Evolutionary conservation across 2,888 invertebrate genomes (phyloP).

Genomic region (Drosophila tripunctata): DNA sequence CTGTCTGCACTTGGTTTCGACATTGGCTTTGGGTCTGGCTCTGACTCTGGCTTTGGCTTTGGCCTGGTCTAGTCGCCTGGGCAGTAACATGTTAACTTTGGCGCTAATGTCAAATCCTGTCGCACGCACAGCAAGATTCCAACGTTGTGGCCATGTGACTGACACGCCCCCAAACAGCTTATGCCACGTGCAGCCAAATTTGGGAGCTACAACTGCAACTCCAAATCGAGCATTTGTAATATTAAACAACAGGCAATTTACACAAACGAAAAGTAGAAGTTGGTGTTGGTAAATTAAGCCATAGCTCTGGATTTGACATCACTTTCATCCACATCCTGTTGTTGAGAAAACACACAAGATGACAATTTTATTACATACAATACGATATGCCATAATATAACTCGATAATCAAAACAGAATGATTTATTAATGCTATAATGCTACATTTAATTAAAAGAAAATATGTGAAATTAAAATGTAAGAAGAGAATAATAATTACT

Average conservation of each 20-base stretch:
- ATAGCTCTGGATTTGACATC: not conserved
- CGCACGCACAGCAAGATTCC: slow-evolving; percentile 56
- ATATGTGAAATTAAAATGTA: no score
- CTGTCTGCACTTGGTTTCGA: slow-evolving; percentile 46
- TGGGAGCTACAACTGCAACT: not conserved
- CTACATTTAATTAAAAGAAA: not conserved
- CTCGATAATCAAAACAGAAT: not conserved
- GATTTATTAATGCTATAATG: not conserved
- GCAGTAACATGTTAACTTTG: slow-evolving; percentile 63
- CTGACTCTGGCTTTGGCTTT: no score
- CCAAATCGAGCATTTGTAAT: slow-evolving; percentile 44
- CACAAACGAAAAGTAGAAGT: not conserved
- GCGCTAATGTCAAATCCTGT: slow-evolving; percentile 68
- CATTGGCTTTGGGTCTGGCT: slow-evolving; percentile 21
- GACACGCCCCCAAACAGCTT: slow-evolving; percentile 10
- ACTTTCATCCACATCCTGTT: not conserved
- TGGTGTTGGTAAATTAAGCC: no score
- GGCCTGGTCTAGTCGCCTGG: slow-evolving; percentile 13
- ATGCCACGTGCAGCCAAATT: not conserved
- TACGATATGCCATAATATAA: not conserved
- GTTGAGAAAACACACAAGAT: not conserved
- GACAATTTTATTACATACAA: not conserved
- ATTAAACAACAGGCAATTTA: slow-evolving; percentile 36
- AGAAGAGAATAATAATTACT: no score
- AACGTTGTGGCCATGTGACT: slow-evolving; percentile 14